Conservation (phyloP, 1,140 invertebrate species). For the Drosophila repleta region DNA sequence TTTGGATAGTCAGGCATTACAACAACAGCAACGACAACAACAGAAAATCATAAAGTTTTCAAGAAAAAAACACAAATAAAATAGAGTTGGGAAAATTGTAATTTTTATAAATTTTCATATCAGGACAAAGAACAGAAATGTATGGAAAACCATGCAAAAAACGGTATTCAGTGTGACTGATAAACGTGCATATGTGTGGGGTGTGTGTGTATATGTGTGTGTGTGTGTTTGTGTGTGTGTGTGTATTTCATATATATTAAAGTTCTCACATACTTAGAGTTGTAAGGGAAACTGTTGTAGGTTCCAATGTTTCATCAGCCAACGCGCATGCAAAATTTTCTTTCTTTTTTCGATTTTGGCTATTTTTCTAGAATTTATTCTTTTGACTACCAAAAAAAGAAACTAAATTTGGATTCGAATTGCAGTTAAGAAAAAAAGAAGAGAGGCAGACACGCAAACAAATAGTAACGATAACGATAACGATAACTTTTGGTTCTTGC, state of each 20-base stretch:
- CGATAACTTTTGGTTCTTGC: slow-evolving; percentile 47
- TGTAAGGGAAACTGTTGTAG: slow-evolving; percentile 10
- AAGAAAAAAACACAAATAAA: slow-evolving; percentile 53
- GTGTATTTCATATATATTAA: neutral
- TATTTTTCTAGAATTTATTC: slow-evolving; percentile 9
- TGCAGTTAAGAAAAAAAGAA: slow-evolving; percentile 33
- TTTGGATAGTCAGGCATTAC: slow-evolving; percentile 50
- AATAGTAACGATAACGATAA: slow-evolving; percentile 41
- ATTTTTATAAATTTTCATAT: slow-evolving; percentile 44
- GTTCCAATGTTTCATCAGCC: slow-evolving; percentile 25
- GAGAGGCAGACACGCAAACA: slow-evolving; percentile 53
- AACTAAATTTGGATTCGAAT: slow-evolving; percentile 21
- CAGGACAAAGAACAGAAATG: slow-evolving; percentile 32
- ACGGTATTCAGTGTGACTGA: slow-evolving; percentile 16
- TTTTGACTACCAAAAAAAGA: slow-evolving; percentile 49
- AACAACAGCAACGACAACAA: slow-evolving; percentile 57
- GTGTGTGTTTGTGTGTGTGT: slow-evolving; percentile 3
- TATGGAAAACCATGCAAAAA: slow-evolving; percentile 48
- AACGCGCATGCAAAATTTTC: slow-evolving; percentile 48
- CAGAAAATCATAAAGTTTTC: slow-evolving; percentile 42
- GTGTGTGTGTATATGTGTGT: slow-evolving; percentile 33
- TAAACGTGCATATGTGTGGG: slow-evolving; percentile 52
- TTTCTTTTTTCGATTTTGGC: slow-evolving; percentile 5
- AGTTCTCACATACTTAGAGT: slow-evolving; percentile 5
- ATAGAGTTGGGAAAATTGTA: slow-evolving; percentile 58